Evolutionary conservation across 1,140 invertebrate genomes (phyloP).

Genomic region (Drosophila santomea): DNA sequence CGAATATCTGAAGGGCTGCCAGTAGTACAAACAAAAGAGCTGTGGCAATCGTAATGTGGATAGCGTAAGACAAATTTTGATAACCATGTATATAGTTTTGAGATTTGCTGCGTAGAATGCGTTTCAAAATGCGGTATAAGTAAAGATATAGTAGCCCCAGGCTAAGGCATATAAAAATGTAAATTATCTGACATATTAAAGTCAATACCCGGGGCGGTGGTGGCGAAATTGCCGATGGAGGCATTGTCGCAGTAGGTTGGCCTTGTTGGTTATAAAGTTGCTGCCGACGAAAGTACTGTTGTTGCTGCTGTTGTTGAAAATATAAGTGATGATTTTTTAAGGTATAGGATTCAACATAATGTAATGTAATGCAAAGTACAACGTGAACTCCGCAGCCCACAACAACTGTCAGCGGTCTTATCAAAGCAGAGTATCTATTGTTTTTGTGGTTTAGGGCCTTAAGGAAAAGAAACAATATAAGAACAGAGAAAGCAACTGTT

Average conservation of each 20-base stretch:
- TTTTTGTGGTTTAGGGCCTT: conserved; percentile 89
- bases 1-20: conserved; percentile 92
- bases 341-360: conserved; percentile 89
- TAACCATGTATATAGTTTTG: conserved; percentile 89
- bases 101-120: conserved; percentile 88
- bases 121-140: conserved; percentile 90
- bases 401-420: conserved; percentile 90
- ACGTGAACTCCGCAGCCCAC: conserved; percentile 91
- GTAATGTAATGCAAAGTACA: conserved; percentile 90
- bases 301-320: conserved; percentile 72
- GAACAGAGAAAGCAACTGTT: conserved; percentile 92
- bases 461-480: conserved; percentile 93
- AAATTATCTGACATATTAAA: conserved; percentile 92
- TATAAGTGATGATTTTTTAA: conserved; percentile 70
- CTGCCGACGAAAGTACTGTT: conserved; percentile 54
- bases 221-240: conserved; percentile 43
- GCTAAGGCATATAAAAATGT: conserved; percentile 91
- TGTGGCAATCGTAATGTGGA: conserved; percentile 93
- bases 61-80: conserved; percentile 90
- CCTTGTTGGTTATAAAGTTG: conserved; percentile 46
- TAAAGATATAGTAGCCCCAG: conserved; percentile 94
- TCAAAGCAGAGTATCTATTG: conserved; percentile 88
- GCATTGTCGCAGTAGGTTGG: conserved; percentile 11
- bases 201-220: conserved; percentile 87
- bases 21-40: conserved; percentile 93